Base-by-base conservation (phyloP, 2,888 invertebrate genomes). In the Pterostichus madidus region DNA sequence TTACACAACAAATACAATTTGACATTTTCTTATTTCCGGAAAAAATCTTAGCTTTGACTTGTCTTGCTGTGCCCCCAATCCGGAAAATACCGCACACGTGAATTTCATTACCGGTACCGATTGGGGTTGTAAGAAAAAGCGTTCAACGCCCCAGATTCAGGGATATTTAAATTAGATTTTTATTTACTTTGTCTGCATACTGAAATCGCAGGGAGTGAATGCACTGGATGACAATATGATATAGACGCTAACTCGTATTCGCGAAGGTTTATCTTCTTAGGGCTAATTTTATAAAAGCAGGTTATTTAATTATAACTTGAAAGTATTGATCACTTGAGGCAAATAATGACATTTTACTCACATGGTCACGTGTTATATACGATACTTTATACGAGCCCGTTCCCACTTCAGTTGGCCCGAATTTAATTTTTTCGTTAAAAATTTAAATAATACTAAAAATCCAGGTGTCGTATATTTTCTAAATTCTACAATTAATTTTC, bases 1-100 rank as follows among this genome's bases (percentile, higher is more conserved):
- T 49, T 49, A 10, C 73, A 15, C 44, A 17, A 44, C 73, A 73
- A 73, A 73, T 44, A 73, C 73, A 73, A 73, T 73, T 73, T 73
- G 73, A 73, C 73, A 73, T 73, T 73, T 73, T 46, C 73, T 73
- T 73, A 73, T 73, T 73, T 73, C 73, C 73, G 46, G 73, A 49
- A 73, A 73, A 73, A 73, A 73, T 73, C 68, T 44, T 46, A 15
- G 46, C 73, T 73, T 73, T 73, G 46, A 46, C 46, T 46, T 73
- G 75, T 75, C 15, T 49, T 44, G 73, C 44, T 5, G 46, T 39
- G 39, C 64, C 35, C 13, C 13, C 17, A n/a, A 64, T 24, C 52
- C 75, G 7, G 75, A 17, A 75, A 44, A 75, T 52, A 75, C 75
- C 32, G 75, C 75, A 35, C 64, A 52, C n/a, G 75, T 46, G 75